Evolutionary conservation across 2,888 invertebrate genomes (phyloP).

Genomic region (Himalopsyche kuldschensis): DNA sequence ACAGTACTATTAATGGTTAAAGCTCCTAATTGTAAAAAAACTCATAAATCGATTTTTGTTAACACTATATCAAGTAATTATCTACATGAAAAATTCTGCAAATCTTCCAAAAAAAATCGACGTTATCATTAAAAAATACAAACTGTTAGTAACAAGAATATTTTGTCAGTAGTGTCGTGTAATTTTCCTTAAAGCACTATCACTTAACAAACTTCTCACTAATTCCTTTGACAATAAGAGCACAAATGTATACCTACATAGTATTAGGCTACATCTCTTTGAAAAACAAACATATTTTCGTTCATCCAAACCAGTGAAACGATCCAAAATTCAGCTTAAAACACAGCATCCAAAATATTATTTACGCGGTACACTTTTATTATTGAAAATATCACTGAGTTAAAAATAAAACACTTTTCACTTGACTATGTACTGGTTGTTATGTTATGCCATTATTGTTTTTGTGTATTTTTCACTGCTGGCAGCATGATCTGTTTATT

Average conservation of each 20-base stretch:
- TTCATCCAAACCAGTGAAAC: neutral
- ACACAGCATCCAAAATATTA: neutral
- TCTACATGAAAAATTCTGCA: too few species aligned
- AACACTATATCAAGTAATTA: too few species aligned
- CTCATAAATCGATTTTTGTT: too few species aligned
- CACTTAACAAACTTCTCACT: neutral
- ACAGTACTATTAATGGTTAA: too few species aligned
- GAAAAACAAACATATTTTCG: neutral
- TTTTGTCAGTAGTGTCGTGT: too few species aligned
- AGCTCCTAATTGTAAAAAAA: too few species aligned
- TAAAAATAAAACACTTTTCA: neutral
- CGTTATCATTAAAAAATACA: too few species aligned
- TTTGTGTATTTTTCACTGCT: neutral
- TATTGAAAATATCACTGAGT: neutral
- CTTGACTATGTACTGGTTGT: neutral
- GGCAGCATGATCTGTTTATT: neutral
- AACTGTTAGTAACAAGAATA: too few species aligned
- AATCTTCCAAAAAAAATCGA: too few species aligned
- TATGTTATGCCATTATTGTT: neutral
- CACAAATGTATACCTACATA: neutral
- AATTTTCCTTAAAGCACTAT: neutral
- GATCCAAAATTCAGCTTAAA: neutral
- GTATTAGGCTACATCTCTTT: neutral
- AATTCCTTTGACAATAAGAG: neutral
- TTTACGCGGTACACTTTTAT: neutral